These are phyloP conservation scores for Montipora foliosa DNA, from an alignment of 64 coral and sea anemone species.

Conservation along the genomic window DNA sequence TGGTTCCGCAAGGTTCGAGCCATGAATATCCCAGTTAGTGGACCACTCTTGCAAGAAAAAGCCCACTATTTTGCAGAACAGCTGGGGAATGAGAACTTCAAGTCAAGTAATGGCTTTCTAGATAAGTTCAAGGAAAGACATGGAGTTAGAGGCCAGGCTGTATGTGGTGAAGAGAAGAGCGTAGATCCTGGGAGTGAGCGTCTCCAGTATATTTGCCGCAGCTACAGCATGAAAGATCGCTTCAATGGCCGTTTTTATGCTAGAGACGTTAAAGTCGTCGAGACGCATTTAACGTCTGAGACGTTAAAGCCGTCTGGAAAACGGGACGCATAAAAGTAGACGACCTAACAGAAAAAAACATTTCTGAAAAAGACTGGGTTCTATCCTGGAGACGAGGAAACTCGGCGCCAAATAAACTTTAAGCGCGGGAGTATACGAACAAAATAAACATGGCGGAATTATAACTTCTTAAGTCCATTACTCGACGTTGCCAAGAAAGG, in stretches of 20 bases:
- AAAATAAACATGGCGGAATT: too few species aligned
- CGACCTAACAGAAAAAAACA: too few species aligned
- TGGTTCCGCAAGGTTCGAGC: conserved; percentile 52
- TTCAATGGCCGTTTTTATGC: conserved; percentile 25
- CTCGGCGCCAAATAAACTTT: too few species aligned
- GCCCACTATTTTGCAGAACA: conserved; percentile 53
- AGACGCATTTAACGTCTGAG: too few species aligned
- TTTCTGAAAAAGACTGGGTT: too few species aligned
- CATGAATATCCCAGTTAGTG: conserved; percentile 65
- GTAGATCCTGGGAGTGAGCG: conserved; percentile 36
- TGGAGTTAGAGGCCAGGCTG: conserved; percentile 57
- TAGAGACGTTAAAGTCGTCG: too few species aligned
- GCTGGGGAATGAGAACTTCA: conserved; percentile 45
- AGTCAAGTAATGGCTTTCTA: conserved; percentile 55
- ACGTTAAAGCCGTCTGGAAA: too few species aligned
- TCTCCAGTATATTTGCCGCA: conserved; percentile 70
- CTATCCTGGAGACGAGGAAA: too few species aligned
- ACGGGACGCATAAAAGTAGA: too few species aligned
- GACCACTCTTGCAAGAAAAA: conserved; percentile 64
- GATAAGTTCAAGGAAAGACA: conserved; percentile 74
- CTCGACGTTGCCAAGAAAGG: too few species aligned
- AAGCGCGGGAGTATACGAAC: too few species aligned
- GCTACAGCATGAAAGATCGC: conserved; percentile 30
- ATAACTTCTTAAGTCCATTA: too few species aligned
- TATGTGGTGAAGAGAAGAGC: conserved; percentile 60